Conservation (phyloP, 2,797 vertebrate genomes). For the Microcaecilia unicolor region DNA sequence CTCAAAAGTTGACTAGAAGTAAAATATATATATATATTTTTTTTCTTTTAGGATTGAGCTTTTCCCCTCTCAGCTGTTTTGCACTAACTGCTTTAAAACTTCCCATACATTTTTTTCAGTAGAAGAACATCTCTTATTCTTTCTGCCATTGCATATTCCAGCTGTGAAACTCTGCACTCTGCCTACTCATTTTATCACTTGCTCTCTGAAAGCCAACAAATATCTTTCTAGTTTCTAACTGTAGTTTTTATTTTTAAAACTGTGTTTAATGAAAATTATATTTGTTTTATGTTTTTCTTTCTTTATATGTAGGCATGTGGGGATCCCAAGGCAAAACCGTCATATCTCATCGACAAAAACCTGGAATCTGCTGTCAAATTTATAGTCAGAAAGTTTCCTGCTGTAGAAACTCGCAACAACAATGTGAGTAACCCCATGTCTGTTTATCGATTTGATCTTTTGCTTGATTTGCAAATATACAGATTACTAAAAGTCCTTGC, state of each 20-base stretch:
- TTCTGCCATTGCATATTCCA: slow-evolving; percentile 68
- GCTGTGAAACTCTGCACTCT: slow-evolving; percentile 68
- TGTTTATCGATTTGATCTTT: too few species aligned
- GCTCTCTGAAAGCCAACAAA: slow-evolving; percentile 38
- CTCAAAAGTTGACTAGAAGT: slow-evolving; percentile 42
- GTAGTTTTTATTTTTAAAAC: slow-evolving; percentile 40
- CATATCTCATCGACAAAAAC: slow-evolving; percentile 97
- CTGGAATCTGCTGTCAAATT: slow-evolving; percentile 97
- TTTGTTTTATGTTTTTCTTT: slow-evolving; percentile 35
- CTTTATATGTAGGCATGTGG: slow-evolving; percentile 85
- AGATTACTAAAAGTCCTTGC: too few species aligned
- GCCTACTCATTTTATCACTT: slow-evolving; percentile 64
- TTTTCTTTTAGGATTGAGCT: slow-evolving; percentile 61
- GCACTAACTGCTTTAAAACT: slow-evolving; percentile 67
- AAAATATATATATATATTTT: slow-evolving; percentile 24
- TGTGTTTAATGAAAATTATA: slow-evolving; percentile 20
- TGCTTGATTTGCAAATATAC: slow-evolving; percentile 4
- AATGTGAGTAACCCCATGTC: slow-evolving; percentile 84
- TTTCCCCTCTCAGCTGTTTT: slow-evolving; percentile 60
- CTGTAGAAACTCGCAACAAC: slow-evolving; percentile 95
- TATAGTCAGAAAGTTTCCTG: slow-evolving; percentile 96
- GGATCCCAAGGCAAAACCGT: slow-evolving; percentile 96
- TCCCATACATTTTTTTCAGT: slow-evolving; percentile 64
- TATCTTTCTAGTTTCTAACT: slow-evolving; percentile 47
- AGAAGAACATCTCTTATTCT: slow-evolving; percentile 66